Conservation (phyloP, 2,113 vertebrate species). For the Rhombomys opimus region DNA sequence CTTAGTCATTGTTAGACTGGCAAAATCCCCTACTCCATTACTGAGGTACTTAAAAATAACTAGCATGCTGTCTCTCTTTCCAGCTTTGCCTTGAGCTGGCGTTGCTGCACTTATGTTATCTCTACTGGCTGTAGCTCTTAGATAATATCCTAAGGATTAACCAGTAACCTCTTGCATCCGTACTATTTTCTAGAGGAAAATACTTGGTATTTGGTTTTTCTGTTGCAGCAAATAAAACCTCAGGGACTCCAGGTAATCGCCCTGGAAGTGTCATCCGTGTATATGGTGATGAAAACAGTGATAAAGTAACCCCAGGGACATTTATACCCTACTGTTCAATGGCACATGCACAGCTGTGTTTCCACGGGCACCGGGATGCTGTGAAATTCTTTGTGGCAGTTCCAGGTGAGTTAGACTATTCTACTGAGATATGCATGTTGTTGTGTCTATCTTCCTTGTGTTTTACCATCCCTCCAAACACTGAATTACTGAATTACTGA, state of each 20-base stretch:
- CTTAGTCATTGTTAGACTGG: constrained; percentile 87
- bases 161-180: constrained; percentile 75
- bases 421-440: neutral
- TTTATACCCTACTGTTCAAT: constrained; percentile 98
- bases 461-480: neutral
- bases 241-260: constrained; percentile 89
- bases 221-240: constrained; percentile 90
- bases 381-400: constrained; percentile 99
- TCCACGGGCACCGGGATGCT: constrained; percentile 97
- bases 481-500: neutral
- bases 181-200: constrained; percentile 76
- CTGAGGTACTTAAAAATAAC: constrained; percentile 86
- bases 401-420: constrained; percentile 89
- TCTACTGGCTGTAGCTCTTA: constrained; percentile 90
- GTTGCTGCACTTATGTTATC: constrained; percentile 86
- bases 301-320: constrained; percentile 96
- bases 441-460: neutral
- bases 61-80: constrained; percentile 88
- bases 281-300: constrained; percentile 96
- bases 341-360: constrained; percentile 98
- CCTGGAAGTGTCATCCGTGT: constrained; percentile 94
- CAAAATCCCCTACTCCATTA: constrained; percentile 90
- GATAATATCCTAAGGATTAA: constrained; percentile 86
- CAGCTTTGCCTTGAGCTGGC: constrained; percentile 90
- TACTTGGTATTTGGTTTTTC: constrained; percentile 76